Evolutionary conservation across 2,888 invertebrate genomes (phyloP).

Genomic region (Euproctis similis): DNA sequence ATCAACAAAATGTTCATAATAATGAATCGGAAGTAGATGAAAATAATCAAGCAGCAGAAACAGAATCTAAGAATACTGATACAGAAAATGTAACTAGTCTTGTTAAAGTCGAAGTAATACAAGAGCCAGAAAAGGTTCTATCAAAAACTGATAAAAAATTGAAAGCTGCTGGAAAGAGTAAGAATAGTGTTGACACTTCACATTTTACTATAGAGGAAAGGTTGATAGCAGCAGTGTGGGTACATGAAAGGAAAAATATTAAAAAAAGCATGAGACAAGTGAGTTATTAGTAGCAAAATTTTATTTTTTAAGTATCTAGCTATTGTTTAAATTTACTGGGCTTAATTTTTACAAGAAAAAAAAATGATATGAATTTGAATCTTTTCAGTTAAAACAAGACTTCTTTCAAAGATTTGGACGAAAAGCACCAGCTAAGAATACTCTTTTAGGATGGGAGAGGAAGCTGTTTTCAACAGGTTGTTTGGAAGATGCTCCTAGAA

Average conservation of each 20-base stretch:
- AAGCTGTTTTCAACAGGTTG: conserved; percentile 54
- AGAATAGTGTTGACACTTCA: conserved; percentile 35
- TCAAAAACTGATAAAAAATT: conserved; percentile 4
- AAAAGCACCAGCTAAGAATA: conserved; percentile 51
- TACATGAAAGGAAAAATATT: conserved; percentile 56
- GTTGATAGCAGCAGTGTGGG: conserved; percentile 64
- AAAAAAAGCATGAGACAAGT: conserved; percentile 38
- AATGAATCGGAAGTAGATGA: not conserved
- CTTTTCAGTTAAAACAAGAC: conserved; percentile 46
- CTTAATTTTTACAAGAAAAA: too few relatives aligned
- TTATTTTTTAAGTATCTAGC: not conserved
- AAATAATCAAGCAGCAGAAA: not conserved
- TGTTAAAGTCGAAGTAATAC: not conserved
- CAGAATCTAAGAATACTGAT: not conserved
- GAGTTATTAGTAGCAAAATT: not conserved
- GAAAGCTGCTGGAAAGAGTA: conserved; percentile 10
- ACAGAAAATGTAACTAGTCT: not conserved
- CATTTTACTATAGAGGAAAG: conserved; percentile 55
- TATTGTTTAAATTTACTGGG: too few relatives aligned
- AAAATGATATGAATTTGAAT: not conserved
- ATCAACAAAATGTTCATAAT: not conserved
- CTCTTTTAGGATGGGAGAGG: conserved; percentile 48
- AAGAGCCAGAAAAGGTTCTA: not conserved
- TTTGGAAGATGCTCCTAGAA: conserved; percentile 51
- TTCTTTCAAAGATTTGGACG: conserved; percentile 52